Conservation (phyloP, 2,113 vertebrate species). For the Crotalus helleri region DNA sequence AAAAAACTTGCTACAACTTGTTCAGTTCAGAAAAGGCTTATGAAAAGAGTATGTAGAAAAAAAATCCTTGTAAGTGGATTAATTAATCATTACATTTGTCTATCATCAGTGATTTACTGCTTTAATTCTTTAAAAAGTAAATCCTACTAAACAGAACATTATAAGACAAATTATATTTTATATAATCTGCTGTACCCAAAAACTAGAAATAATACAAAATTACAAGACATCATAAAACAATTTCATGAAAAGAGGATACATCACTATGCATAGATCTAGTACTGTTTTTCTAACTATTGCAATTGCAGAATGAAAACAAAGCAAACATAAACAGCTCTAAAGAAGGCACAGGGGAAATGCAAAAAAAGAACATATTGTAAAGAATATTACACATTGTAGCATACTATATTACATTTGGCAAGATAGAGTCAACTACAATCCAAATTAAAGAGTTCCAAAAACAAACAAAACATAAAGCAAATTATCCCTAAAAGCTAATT, state of each 20-base stretch:
- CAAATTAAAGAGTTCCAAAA: slow-evolving; percentile 26
- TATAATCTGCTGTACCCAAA: background rate
- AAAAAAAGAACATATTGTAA: slow-evolving; percentile 16
- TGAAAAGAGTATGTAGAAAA: background rate
- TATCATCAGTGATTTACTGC: background rate
- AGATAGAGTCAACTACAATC: slow-evolving; percentile 16
- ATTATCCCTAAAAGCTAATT: slow-evolving; percentile 27
- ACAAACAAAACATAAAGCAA: background rate
- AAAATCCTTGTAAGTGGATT: background rate
- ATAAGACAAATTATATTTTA: background rate
- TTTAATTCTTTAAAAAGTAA: background rate
- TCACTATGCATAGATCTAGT: background rate
- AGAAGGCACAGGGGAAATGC: background rate
- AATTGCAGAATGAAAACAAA: slow-evolving; percentile 14
- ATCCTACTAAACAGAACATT: slow-evolving; percentile 25
- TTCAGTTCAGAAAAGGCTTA: background rate
- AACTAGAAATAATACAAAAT: background rate
- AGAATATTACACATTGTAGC: background rate
- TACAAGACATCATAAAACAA: background rate
- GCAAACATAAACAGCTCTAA: slow-evolving; percentile 8
- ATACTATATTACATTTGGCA: background rate
- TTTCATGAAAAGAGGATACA: background rate
- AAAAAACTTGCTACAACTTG: background rate
- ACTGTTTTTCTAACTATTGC: slow-evolving; percentile 16
- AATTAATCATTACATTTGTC: slow-evolving; percentile 17